phyloP scores from a whole-genome alignment of 2,888 invertebrate species.

The Heterodera filipjevi region DNA sequence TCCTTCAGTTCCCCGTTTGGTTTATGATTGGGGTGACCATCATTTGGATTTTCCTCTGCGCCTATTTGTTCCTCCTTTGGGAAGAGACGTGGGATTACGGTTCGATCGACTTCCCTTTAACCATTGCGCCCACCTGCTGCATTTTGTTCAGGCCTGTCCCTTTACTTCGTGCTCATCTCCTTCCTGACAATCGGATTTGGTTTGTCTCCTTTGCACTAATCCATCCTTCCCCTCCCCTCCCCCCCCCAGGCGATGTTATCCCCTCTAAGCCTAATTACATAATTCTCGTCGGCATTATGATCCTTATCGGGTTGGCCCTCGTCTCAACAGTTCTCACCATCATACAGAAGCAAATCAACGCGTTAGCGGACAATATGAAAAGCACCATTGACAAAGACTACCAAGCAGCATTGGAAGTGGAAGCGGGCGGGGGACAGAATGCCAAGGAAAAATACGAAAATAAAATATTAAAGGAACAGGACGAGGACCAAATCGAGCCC shows the following conservation, averaged over 20 bases:
- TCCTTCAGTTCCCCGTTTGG: slow-evolving; percentile 59
- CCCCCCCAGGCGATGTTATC: slow-evolving; percentile 38
- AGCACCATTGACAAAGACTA: slow-evolving; percentile 62
- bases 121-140: slow-evolving; percentile 2
- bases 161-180: slow-evolving; percentile 61
- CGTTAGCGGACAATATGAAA: slow-evolving; percentile 56
- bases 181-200: slow-evolving; percentile 62
- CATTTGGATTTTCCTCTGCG: slow-evolving; percentile 58
- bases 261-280: slow-evolving; percentile 52
- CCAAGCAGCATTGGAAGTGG: slow-evolving; percentile 53
- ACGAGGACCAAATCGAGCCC: slow-evolving; percentile 32
- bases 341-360: slow-evolving; percentile 62
- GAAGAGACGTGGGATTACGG: slow-evolving; percentile 61
- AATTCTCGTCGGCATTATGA: slow-evolving; percentile 52
- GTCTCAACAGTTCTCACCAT: slow-evolving; percentile 61
- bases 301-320: slow-evolving; percentile 59
- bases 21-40: slow-evolving; percentile 56
- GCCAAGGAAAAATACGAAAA: neutral
- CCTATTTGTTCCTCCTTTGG: slow-evolving; percentile 52
- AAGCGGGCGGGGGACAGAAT: slow-evolving; percentile 31
- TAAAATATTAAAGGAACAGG: slow-evolving; percentile 31
- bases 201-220: slow-evolving; percentile 29
- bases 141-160: slow-evolving; percentile 22
- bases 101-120: neutral
- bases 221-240: neutral